Evolutionary conservation across 2,113 vertebrate species (phyloP), one percentile per base, ranked within the genome.

Genomic region (Zeus faber): DNA sequence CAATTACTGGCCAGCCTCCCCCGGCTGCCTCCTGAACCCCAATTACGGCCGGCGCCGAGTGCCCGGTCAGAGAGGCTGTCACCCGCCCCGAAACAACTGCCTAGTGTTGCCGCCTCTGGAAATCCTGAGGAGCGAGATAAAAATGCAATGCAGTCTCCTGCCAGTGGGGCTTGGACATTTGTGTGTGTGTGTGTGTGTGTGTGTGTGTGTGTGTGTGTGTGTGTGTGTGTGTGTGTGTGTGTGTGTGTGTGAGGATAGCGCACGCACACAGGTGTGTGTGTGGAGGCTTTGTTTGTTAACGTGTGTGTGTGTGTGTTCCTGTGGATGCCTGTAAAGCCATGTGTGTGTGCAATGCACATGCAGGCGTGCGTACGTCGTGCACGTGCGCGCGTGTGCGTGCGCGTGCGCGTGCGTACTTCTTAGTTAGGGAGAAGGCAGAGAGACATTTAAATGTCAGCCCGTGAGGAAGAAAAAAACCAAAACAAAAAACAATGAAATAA

Each of bases 1-100:
- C 85, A 87, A 86, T 87, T 89, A 89, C 68, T 74, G 41, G 63
- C 75, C 62, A 62, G 61, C 33, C 33, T 65, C 72, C 66, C 68
- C 62, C 59, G 41, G 52, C 65, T 53, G 63, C 60, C 76, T 75
- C 74, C 78, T 73, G 76, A 80, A 80, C 79, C 79, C 83, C 83
- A 86, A 89, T 89, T 87, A 87, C 43, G 52, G 67, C 63, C 46
- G 6, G 70, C 57, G 61, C 70, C 72, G 79, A 76, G 61, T 20
- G 48, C 76, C 76, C 70, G 76, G 83, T 82, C 74, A 70, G 75
- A 67, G 75, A 61, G 74, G 54, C 81, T 83, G 83, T 83, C 84
- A 79, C 69, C 72, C 61, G 9, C 29, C 37, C 39, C 37, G 9
- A 35, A 8, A 35, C 9, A 35, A 35, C 9, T 13, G 9, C 14